These are phyloP conservation scores for Carcharodon carcharias DNA, from an alignment of 2,797 vertebrate genomes.

Conservation along the genomic window DNA sequence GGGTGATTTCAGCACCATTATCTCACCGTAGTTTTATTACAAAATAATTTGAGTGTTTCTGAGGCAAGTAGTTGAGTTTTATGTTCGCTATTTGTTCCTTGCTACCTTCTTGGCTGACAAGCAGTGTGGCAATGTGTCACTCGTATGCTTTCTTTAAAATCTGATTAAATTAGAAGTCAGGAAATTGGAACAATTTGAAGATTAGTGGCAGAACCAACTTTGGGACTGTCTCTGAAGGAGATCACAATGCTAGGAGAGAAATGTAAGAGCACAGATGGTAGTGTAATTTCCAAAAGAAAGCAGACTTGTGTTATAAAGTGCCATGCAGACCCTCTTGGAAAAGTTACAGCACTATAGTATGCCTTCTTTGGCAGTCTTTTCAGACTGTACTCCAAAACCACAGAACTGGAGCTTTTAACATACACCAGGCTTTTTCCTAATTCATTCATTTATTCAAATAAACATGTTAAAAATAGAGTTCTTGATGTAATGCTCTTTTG, in stretches of 20 bases:
- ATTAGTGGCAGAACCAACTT: neutral
- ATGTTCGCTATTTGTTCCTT: neutral
- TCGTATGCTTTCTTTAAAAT: neutral
- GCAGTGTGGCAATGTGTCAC: neutral
- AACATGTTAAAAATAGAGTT: conserved; percentile 9
- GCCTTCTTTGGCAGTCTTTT: neutral
- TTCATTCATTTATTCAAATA: neutral
- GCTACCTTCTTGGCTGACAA: neutral
- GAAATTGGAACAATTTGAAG: neutral
- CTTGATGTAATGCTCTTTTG: neutral
- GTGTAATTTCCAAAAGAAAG: conserved; percentile 3
- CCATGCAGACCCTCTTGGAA: neutral
- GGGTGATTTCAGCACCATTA: neutral
- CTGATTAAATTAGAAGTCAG: conserved; percentile 6
- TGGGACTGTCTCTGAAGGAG: neutral
- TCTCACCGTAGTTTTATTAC: neutral
- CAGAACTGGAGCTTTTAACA: neutral
- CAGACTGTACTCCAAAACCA: neutral
- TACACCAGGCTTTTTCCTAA: neutral
- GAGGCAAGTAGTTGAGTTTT: neutral
- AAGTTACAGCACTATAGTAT: neutral
- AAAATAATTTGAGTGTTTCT: neutral
- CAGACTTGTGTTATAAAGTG: neutral
- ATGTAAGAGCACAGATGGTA: neutral
- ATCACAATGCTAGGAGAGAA: neutral